Percentiles rank a stretch among this genome's conserved stretches.
Conservation (phyloP, 1,140 invertebrate species). For the Tetragonula clypearis region DNA sequence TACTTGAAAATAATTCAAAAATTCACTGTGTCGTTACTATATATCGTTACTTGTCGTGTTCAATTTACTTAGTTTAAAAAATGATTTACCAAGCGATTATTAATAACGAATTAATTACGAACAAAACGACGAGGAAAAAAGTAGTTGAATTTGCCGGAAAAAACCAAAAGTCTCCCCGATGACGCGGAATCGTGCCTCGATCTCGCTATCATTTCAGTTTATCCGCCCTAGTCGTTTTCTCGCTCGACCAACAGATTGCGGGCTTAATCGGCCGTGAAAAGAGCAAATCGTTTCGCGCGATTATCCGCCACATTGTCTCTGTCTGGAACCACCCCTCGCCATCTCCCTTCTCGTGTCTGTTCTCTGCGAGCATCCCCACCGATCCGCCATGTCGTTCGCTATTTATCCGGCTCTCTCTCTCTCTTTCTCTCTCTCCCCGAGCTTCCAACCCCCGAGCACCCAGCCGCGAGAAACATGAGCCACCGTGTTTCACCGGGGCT, state of each 20-base stretch:
- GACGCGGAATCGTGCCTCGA: neutral
- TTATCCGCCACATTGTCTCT: constrained; percentile 73
- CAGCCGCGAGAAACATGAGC: constrained; percentile 11
- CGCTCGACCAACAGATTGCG: constrained; percentile 74
- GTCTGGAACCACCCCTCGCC: constrained; percentile 20
- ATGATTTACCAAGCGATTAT: too few species aligned
- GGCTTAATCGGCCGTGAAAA: constrained; percentile 79
- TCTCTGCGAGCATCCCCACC: constrained; percentile 39
- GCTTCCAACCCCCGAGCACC: constrained; percentile 6
- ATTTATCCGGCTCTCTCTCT: constrained; percentile 26
- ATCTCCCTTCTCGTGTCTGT: neutral
- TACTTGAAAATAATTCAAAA: too few species aligned
- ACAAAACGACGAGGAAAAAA: neutral
- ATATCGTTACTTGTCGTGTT: too few species aligned
- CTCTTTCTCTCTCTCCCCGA: neutral
- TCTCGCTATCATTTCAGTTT: constrained; percentile 50
- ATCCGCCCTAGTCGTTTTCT: constrained; percentile 42
- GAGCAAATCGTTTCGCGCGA: constrained; percentile 79
- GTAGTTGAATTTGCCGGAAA: neutral
- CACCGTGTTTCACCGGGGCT: constrained; percentile 33
- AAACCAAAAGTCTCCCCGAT: neutral
- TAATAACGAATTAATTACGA: neutral
- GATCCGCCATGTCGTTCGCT: constrained; percentile 3
- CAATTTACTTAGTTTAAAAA: too few species aligned
- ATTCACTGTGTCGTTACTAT: too few species aligned